These are phyloP conservation scores for Agapostemon virescens DNA, from an alignment of 2,888 invertebrate genomes.

Conservation along the genomic window DNA sequence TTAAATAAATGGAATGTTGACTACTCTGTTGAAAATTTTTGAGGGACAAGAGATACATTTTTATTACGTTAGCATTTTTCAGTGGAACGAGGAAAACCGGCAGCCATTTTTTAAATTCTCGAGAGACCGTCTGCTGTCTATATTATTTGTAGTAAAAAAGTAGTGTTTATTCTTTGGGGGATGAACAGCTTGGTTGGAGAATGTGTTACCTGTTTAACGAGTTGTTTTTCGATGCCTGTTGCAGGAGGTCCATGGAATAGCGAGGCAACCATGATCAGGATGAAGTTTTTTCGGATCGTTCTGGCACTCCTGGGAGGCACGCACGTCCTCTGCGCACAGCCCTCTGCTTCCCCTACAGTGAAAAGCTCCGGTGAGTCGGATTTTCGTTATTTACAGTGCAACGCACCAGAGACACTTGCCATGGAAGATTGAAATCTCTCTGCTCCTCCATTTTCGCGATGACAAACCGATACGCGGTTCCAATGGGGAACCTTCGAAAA, in stretches of 20 bases:
- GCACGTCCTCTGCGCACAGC: constrained; percentile 74
- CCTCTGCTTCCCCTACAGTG: constrained; percentile 74
- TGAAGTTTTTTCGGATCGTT: constrained; percentile 74
- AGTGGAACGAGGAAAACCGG: too few species aligned
- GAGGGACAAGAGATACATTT: too few species aligned
- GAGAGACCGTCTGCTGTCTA: too few species aligned
- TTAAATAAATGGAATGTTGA: too few species aligned
- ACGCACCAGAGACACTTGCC: background rate
- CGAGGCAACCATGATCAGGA: constrained; percentile 71
- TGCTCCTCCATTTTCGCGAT: too few species aligned
- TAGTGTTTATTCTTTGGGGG: too few species aligned
- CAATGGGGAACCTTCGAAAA: background rate
- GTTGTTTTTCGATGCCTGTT: constrained; percentile 54
- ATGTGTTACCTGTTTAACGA: background rate
- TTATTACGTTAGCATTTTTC: too few species aligned
- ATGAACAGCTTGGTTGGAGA: background rate
- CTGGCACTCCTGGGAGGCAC: constrained; percentile 77
- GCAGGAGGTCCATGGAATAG: constrained; percentile 74
- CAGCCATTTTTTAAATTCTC: too few species aligned
- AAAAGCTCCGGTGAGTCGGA: constrained; percentile 75
- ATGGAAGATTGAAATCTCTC: background rate
- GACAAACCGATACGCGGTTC: background rate
- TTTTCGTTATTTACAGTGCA: background rate
- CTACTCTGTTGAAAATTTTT: too few species aligned
- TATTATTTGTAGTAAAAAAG: too few species aligned